Evolutionary conservation across 2,113 vertebrate species (phyloP).

Genomic region (Chrysemys picta): DNA sequence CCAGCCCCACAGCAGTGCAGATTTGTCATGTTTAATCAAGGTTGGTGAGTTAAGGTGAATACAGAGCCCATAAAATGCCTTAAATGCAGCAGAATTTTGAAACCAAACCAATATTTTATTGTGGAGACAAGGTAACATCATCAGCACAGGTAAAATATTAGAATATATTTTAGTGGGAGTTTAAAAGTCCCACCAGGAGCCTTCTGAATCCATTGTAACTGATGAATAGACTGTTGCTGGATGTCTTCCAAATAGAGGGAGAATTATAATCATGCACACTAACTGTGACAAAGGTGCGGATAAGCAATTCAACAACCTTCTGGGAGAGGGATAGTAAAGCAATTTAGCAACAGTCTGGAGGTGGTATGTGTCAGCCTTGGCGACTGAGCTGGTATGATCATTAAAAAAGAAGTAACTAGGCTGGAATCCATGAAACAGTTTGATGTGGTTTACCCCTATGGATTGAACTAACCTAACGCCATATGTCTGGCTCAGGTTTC

Average conservation of each 20-base stretch:
- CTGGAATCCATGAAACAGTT: not conserved
- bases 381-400: rapidly evolving
- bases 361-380: not conserved
- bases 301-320: not conserved
- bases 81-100: not conserved
- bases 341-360: not conserved
- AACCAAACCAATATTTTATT: not conserved
- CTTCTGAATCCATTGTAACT: not conserved
- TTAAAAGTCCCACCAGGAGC: not conserved
- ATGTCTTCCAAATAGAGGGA: not conserved
- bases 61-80: not conserved
- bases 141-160: not conserved
- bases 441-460: not conserved
- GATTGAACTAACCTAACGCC: not conserved
- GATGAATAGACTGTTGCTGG: not conserved
- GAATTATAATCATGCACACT: not conserved
- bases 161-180: not conserved
- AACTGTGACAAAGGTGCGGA: not conserved
- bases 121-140: not conserved
- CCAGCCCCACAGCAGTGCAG: not conserved
- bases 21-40: not conserved
- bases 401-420: not conserved
- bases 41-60: not conserved
- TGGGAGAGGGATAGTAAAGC: not conserved
- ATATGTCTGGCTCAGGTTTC: not conserved